phyloP scores from a whole-genome alignment of 2,888 invertebrate species.

The Calameuta pallipes region DNA sequence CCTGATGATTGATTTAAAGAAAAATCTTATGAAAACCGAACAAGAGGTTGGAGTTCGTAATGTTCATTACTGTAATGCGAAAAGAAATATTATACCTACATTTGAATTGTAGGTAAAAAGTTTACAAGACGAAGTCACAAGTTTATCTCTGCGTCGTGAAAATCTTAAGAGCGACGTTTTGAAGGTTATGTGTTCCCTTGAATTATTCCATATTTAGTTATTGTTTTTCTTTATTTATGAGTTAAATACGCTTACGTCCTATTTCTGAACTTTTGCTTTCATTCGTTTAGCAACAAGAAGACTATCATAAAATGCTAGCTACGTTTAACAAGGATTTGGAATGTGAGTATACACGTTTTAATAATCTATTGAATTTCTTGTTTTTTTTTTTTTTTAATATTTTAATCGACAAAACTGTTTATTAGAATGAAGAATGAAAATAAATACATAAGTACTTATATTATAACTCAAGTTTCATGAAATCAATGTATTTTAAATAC shows the following conservation, averaged over 20 bases:
- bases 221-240: conserved; percentile 8
- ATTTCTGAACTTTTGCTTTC: background rate
- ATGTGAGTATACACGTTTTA: background rate
- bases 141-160: conserved; percentile 38
- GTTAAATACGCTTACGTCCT: too few relatives aligned
- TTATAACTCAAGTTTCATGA: background rate
- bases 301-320: conserved; percentile 37
- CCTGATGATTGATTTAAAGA: conserved; percentile 44
- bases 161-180: conserved; percentile 37
- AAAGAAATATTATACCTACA: background rate
- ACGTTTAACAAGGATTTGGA: conserved; percentile 33
- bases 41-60: conserved; percentile 40
- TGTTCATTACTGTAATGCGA: conserved; percentile 17
- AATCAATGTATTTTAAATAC: background rate
- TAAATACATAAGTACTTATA: background rate
- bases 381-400: too few relatives aligned
- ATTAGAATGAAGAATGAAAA: background rate
- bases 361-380: too few relatives aligned
- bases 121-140: conserved; percentile 36
- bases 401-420: too few relatives aligned
- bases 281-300: conserved; percentile 36
- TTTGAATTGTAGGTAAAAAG: conserved; percentile 31
- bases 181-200: conserved; percentile 26
- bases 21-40: conserved; percentile 45
- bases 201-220: background rate